Percentiles rank a stretch among this genome's conserved stretches.
These are phyloP conservation scores for Drosophila paranaensis DNA, from an alignment of 2,888 invertebrate species.

Conservation along the genomic window DNA sequence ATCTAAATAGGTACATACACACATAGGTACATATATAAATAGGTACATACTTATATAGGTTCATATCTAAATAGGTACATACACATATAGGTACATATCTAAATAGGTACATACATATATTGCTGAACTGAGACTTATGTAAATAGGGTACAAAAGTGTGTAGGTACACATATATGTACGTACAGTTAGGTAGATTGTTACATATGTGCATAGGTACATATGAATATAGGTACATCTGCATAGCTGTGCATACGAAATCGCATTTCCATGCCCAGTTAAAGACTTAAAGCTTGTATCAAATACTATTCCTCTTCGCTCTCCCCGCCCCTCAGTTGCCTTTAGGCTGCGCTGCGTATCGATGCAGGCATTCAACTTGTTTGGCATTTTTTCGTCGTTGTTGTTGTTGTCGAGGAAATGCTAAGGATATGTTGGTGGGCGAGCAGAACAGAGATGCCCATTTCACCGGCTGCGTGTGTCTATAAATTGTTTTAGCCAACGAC, in stretches of 20 bases:
- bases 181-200: no score
- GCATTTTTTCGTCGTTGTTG: background rate
- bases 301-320: no score
- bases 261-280: background rate
- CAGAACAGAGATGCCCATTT: background rate
- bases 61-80: no score
- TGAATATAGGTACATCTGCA: no score
- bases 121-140: background rate
- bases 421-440: background rate
- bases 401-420: background rate
- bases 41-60: no score
- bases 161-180: background rate
- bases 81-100: background rate
- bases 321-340: background rate
- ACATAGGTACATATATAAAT: no score
- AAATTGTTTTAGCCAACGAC: slow-evolving; percentile 21
- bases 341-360: background rate
- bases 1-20: no score
- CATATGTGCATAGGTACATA: background rate
- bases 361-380: background rate
- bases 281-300: background rate
- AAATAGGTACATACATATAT: background rate
- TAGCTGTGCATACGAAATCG: no score
- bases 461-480: background rate
- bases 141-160: background rate